These are phyloP conservation scores for Halesus radiatus DNA, from an alignment of 1,140 invertebrate species.

Conservation along the genomic window DNA sequence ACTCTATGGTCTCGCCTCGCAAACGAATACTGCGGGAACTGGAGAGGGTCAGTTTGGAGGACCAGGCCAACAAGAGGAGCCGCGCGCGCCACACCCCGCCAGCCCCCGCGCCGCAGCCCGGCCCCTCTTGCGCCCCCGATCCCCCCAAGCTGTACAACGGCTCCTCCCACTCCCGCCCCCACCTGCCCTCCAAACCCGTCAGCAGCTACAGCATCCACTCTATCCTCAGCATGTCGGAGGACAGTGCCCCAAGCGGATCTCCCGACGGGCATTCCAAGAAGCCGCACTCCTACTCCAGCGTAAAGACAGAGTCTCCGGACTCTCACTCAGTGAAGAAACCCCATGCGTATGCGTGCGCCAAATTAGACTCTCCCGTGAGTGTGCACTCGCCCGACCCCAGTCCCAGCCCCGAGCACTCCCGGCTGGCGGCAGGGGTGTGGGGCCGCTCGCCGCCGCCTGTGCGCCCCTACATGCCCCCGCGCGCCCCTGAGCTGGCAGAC, in stretches of 20 bases:
- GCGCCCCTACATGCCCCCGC: slow-evolving; percentile 59
- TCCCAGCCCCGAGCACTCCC: slow-evolving; percentile 60
- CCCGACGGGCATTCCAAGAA: slow-evolving; percentile 63
- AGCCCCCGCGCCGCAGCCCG: slow-evolving; percentile 62
- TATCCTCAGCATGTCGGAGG: slow-evolving; percentile 73
- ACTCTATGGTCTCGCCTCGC: slow-evolving; percentile 76
- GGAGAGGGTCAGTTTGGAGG: slow-evolving; percentile 80
- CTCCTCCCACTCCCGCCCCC: slow-evolving; percentile 55
- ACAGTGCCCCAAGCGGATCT: slow-evolving; percentile 57
- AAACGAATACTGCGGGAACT: slow-evolving; percentile 82
- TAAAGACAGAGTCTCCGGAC: slow-evolving; percentile 51
- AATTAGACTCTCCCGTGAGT: slow-evolving; percentile 64
- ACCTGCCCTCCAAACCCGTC: slow-evolving; percentile 69
- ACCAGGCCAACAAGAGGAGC: slow-evolving; percentile 68
- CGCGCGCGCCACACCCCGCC: slow-evolving; percentile 61
- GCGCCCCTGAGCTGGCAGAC: slow-evolving; percentile 53
- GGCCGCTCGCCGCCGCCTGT: slow-evolving; percentile 51
- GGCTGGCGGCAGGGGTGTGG: not conserved
- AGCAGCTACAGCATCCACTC: slow-evolving; percentile 86
- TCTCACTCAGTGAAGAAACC: slow-evolving; percentile 63
- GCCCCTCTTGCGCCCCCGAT: slow-evolving; percentile 52
- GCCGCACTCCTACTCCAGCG: slow-evolving; percentile 54
- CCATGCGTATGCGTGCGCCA: slow-evolving; percentile 60
- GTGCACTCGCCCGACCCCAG: slow-evolving; percentile 65
- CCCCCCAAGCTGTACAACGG: slow-evolving; percentile 60